Evolutionary conservation across 2,113 vertebrate species (phyloP).

Genomic region (Panthera uncia): DNA sequence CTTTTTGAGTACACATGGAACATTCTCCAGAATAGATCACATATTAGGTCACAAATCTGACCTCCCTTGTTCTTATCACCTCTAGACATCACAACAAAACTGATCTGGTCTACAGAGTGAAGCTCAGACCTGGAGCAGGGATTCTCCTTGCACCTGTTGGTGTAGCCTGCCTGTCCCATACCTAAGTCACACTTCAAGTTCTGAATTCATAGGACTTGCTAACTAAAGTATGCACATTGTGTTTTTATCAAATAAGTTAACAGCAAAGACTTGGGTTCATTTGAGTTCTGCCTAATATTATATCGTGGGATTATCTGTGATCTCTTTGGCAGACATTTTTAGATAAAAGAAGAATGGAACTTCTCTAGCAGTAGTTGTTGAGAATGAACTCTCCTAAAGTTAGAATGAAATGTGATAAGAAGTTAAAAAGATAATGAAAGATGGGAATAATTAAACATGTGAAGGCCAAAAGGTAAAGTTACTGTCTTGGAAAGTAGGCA

Average conservation of each 20-base stretch:
- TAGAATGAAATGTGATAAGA: slow-evolving; percentile 12
- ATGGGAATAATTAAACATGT: not conserved
- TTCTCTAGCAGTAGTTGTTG: not conserved
- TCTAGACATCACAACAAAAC: not conserved
- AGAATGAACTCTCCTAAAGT: not conserved
- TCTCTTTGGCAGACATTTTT: not conserved
- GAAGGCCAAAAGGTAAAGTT: not conserved
- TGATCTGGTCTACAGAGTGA: not conserved
- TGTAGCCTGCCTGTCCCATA: not conserved
- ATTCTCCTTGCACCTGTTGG: not conserved
- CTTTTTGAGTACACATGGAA: too few species aligned
- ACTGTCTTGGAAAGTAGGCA: not conserved
- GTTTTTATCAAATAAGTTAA: slow-evolving; percentile 27
- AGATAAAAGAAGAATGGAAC: not conserved
- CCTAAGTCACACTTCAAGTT: not conserved
- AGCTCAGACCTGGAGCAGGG: not conserved
- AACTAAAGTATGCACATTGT: not conserved
- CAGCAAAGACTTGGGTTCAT: not conserved
- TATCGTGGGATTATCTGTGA: slow-evolving; percentile 2
- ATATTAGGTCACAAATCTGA: not conserved
- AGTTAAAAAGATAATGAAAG: not conserved
- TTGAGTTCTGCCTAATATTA: not conserved
- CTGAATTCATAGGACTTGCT: not conserved
- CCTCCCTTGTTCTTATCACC: not conserved
- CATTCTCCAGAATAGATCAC: too few species aligned